Percentiles rank a stretch among this genome's conserved stretches.
phyloP scores from a whole-genome alignment of 1,140 invertebrate species.

The Cyphomyrmex costatus region DNA sequence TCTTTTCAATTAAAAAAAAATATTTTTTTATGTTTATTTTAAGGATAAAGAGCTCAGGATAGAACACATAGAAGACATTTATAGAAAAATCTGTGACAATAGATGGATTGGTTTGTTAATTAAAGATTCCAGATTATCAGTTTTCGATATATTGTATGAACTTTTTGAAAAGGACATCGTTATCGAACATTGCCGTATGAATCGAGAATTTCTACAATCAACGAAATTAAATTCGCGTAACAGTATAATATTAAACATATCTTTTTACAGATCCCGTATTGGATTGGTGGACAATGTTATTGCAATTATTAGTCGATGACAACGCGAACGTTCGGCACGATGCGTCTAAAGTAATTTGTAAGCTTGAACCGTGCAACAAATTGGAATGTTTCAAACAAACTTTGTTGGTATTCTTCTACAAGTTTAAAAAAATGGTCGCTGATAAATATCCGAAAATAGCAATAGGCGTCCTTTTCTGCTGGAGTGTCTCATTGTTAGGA shows the following conservation, averaged over 20 bases:
- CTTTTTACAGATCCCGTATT: constrained; percentile 66
- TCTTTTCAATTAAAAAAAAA: constrained; percentile 2
- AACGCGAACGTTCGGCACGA: constrained; percentile 74
- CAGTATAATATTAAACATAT: not conserved
- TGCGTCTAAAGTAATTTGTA: constrained; percentile 67
- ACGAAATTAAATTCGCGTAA: not conserved
- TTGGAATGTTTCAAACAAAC: constrained; percentile 63
- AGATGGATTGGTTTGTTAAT: constrained; percentile 74
- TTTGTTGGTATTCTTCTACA: constrained; percentile 75
- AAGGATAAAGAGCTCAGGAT: constrained; percentile 49
- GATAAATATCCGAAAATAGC: constrained; percentile 54
- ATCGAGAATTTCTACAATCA: not conserved
- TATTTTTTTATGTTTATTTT: constrained; percentile 29
- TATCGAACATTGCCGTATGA: constrained; percentile 55
- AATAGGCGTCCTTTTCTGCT: constrained; percentile 76
- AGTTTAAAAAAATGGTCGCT: constrained; percentile 69
- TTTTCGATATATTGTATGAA: constrained; percentile 75
- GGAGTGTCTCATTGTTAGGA: constrained; percentile 76
- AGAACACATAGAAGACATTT: constrained; percentile 65
- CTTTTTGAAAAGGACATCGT: constrained; percentile 58
- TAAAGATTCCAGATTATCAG: constrained; percentile 73
- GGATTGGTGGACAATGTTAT: constrained; percentile 82
- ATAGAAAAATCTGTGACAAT: constrained; percentile 76
- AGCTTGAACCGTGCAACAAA: constrained; percentile 60
- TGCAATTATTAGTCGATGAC: constrained; percentile 80